Conservation (phyloP, 1,140 invertebrate species). For the Drosophila ambigua region DNA sequence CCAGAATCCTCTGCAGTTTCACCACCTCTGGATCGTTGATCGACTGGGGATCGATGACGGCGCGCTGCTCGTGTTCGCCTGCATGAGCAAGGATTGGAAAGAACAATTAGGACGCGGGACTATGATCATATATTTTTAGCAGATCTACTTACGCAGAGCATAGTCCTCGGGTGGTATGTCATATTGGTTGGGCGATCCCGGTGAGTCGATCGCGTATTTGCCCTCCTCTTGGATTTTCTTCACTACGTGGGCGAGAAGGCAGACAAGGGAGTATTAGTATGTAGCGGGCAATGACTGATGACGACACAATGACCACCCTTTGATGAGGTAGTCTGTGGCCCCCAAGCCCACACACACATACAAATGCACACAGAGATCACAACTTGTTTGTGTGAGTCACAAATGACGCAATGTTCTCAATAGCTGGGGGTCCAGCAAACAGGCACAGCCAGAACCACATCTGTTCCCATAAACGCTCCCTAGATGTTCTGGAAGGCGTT, state of each 20-base stretch:
- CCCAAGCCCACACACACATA: not conserved
- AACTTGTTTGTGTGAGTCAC: conserved; percentile 71
- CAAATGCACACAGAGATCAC: conserved; percentile 15
- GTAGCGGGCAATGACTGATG: conserved; percentile 48
- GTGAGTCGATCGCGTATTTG: conserved; percentile 98
- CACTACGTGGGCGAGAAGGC: conserved; percentile 85
- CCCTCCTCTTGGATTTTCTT: conserved; percentile 98
- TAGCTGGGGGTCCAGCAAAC: conserved; percentile 7
- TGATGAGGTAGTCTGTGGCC: too few relatives aligned
- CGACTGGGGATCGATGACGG: conserved; percentile 96
- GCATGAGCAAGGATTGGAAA: not conserved
- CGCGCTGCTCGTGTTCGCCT: conserved; percentile 98
- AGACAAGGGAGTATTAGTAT: not conserved
- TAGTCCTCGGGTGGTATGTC: conserved; percentile 97
- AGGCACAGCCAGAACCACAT: conserved; percentile 34
- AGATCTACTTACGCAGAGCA: conserved; percentile 88
- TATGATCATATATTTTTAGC: not conserved
- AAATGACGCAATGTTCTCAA: conserved; percentile 76
- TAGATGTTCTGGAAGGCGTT: not conserved
- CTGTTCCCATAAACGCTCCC: conserved; percentile 48
- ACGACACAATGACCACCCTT: conserved; percentile 50
- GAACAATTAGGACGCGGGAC: not conserved
- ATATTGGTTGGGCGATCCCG: conserved; percentile 92
- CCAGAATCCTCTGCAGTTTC: conserved; percentile 94
- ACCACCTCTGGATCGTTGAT: conserved; percentile 94